A percentile compares a stretch with the other conserved stretches of the same genome.
Conservation (phyloP, 2,888 invertebrate species). For the Ashinkailepas kermadecensis region DNA sequence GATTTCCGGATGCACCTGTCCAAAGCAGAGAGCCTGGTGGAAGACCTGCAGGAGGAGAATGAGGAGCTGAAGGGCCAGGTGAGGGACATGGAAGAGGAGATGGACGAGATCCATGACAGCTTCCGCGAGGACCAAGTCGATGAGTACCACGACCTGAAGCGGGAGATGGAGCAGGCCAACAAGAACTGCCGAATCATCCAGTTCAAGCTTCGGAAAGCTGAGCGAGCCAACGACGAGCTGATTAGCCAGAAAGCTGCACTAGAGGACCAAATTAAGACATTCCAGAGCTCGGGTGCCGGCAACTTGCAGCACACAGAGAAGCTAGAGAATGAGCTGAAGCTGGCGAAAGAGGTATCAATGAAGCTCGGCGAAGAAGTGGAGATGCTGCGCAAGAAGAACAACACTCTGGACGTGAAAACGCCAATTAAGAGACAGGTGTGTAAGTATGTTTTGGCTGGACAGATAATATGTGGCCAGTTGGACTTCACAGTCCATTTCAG, state of each 20-base stretch:
- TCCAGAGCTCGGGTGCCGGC: slow-evolving; percentile 40
- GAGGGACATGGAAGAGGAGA: slow-evolving; percentile 87
- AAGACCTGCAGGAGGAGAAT: slow-evolving; percentile 92
- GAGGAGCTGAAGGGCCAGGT: slow-evolving; percentile 89
- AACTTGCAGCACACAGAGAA: slow-evolving; percentile 64
- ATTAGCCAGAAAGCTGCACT: slow-evolving; percentile 73
- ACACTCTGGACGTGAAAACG: neutral
- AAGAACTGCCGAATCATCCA: slow-evolving; percentile 97
- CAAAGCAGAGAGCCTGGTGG: slow-evolving; percentile 84
- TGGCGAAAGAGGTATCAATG: slow-evolving; percentile 60
- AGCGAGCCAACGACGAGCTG: slow-evolving; percentile 75
- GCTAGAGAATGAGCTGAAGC: slow-evolving; percentile 74
- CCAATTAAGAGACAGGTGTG: slow-evolving; percentile 12
- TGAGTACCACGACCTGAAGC: slow-evolving; percentile 86
- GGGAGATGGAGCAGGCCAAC: slow-evolving; percentile 90
- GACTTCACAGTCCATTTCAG: too few species aligned
- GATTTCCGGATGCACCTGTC: slow-evolving; percentile 73
- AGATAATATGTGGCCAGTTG: too few species aligned
- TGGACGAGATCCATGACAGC: slow-evolving; percentile 97
- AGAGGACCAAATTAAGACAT: slow-evolving; percentile 41
- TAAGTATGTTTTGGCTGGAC: too few species aligned
- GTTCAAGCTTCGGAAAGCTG: slow-evolving; percentile 93
- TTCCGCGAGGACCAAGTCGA: slow-evolving; percentile 96
- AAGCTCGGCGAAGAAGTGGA: slow-evolving; percentile 63
- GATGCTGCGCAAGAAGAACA: slow-evolving; percentile 35